Percentiles rank a stretch among this genome's conserved stretches.
Conservation (phyloP, 2,113 vertebrate genomes). For the Bubo scandiacus region DNA sequence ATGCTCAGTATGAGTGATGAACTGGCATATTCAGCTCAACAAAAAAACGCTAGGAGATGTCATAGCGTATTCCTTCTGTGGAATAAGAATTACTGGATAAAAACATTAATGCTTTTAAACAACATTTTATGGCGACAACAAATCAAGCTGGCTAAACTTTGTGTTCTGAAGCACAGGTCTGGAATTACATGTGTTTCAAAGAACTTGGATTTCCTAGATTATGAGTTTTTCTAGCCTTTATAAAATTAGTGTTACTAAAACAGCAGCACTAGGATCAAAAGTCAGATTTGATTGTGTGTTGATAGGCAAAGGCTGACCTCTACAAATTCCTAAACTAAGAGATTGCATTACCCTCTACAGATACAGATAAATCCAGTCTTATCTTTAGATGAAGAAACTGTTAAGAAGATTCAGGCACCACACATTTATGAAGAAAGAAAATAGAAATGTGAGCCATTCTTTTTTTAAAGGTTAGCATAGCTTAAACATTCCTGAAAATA, state of each 20-base stretch:
- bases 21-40: slow-evolving; percentile 24
- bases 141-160: background rate
- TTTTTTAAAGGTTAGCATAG: slow-evolving; percentile 29
- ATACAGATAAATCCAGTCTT: slow-evolving; percentile 29
- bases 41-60: background rate
- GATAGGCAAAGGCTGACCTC: slow-evolving; percentile 26
- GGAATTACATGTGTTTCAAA: fast-evolving
- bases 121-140: background rate
- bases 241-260: slow-evolving; percentile 7
- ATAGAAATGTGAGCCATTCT: slow-evolving; percentile 36
- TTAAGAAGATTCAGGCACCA: slow-evolving; percentile 25
- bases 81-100: background rate
- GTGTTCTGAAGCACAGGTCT: background rate
- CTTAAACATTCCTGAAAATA: slow-evolving; percentile 50
- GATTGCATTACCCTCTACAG: background rate
- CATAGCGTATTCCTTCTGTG: background rate
- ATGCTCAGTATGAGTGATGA: background rate
- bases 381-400: slow-evolving; percentile 57
- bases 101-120: slow-evolving; percentile 9
- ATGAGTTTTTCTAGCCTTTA: background rate
- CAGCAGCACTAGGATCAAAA: slow-evolving; percentile 19
- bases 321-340: slow-evolving; percentile 26
- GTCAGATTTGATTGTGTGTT: background rate
- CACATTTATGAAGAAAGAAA: slow-evolving; percentile 32
- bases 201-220: background rate